phyloP scores from a whole-genome alignment of 2,113 vertebrate species.

The Takifugu bimaculatus region DNA sequence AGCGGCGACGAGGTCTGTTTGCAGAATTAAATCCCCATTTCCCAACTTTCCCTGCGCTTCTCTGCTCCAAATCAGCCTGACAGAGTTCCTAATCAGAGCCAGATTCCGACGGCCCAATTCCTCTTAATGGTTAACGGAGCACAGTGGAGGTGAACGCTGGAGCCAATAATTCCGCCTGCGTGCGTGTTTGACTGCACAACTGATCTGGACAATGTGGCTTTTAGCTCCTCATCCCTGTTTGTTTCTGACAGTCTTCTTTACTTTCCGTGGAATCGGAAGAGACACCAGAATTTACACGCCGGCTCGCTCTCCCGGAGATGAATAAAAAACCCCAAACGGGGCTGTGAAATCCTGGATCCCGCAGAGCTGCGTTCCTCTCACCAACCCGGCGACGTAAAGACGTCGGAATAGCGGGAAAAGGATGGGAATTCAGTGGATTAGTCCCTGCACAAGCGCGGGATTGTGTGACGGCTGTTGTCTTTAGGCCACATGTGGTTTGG shows the following conservation, averaged over 20 bases:
- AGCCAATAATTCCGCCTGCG: conserved; percentile 43
- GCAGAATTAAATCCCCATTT: conserved; percentile 29
- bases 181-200: conserved; percentile 24
- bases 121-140: conserved; percentile 56
- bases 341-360: too few species aligned
- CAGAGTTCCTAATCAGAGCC: conserved; percentile 62
- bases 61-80: conserved; percentile 35
- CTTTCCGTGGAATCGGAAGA: conserved; percentile 30
- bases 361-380: neutral
- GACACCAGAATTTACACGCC: conserved; percentile 8
- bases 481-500: conserved; percentile 63
- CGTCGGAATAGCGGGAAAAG: conserved; percentile 1
- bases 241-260: conserved; percentile 17
- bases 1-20: conserved; percentile 2
- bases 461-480: conserved; percentile 27
- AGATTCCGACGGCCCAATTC: conserved; percentile 64
- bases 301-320: conserved; percentile 19
- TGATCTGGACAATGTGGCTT: conserved; percentile 28
- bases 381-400: conserved; percentile 2
- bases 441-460: conserved; percentile 11
- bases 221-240: conserved; percentile 32
- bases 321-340: too few species aligned
- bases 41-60: conserved; percentile 15
- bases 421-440: conserved; percentile 16
- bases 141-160: conserved; percentile 51